Evolutionary conservation across 1,140 invertebrate species (phyloP).

Genomic region (Zaprionus capensis): DNA sequence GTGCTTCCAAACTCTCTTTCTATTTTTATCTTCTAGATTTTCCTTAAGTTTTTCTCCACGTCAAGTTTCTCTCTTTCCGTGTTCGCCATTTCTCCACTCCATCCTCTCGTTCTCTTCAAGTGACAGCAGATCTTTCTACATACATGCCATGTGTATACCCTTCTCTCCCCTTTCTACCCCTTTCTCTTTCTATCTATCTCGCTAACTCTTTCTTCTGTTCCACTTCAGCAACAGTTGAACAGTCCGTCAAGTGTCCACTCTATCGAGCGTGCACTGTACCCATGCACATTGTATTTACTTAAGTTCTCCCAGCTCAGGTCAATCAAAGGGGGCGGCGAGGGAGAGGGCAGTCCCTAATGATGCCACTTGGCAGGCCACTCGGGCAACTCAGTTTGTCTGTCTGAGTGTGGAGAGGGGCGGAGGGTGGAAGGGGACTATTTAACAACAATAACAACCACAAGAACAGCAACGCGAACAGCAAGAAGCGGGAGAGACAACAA

Average conservation of each 20-base stretch:
- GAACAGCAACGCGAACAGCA: conserved; percentile 9
- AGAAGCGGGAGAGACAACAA: conserved; percentile 7
- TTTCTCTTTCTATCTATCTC: not conserved
- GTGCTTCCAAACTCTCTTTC: no score
- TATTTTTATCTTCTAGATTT: no score
- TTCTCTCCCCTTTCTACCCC: not conserved
- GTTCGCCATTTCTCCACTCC: not conserved
- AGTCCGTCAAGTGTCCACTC: not conserved
- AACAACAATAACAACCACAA: conserved; percentile 2
- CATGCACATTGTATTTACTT: no score
- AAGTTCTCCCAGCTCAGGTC: not conserved
- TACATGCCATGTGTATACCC: not conserved
- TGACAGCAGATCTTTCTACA: no score
- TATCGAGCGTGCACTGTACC: not conserved
- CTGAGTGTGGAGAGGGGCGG: not conserved
- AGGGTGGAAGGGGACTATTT: not conserved
- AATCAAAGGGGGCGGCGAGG: not conserved
- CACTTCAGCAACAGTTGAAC: not conserved
- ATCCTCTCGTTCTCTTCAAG: not conserved
- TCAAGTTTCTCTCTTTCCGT: not conserved
- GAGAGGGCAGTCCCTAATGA: conserved; percentile 1
- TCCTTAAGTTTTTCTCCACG: not conserved
- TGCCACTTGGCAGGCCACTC: conserved; percentile 8
- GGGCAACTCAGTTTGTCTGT: not conserved
- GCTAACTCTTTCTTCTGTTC: not conserved